These are phyloP conservation scores for Poliocrania exsul DNA, from an alignment of 2,797 vertebrate species.

Conservation along the genomic window DNA sequence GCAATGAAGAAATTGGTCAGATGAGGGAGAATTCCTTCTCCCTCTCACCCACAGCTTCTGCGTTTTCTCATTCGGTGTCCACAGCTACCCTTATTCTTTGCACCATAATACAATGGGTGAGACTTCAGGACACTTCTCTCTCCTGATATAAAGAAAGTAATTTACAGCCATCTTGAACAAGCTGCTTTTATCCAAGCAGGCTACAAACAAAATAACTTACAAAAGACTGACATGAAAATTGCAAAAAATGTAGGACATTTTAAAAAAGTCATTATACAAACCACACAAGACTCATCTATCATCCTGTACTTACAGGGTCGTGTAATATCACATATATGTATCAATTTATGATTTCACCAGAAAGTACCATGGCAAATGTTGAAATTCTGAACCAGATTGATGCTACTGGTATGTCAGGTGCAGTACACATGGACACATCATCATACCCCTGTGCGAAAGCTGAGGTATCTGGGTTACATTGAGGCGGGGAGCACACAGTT, in stretches of 20 bases:
- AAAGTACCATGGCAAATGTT: neutral
- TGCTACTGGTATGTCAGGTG: neutral
- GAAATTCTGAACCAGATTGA: conserved; percentile 12
- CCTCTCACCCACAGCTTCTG: neutral
- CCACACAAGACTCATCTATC: conserved; percentile 26
- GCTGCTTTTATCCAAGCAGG: neutral
- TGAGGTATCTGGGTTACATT: conserved; percentile 6
- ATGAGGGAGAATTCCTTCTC: neutral
- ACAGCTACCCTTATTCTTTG: neutral
- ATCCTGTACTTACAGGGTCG: neutral
- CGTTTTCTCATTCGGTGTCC: neutral
- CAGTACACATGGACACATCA: neutral
- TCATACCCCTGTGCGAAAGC: neutral
- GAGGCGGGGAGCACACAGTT: neutral
- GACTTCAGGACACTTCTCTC: neutral
- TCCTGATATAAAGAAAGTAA: neutral
- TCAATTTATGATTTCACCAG: neutral
- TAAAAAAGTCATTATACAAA: conserved; percentile 42
- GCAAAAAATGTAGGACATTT: neutral
- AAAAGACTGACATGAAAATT: conserved; percentile 23
- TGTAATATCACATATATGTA: neutral
- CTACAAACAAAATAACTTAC: neutral
- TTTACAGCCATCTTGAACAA: neutral
- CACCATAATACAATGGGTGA: neutral
- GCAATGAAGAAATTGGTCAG: neutral